Conservation (phyloP, 1,140 invertebrate genomes). For the Drosophila lowei region DNA sequence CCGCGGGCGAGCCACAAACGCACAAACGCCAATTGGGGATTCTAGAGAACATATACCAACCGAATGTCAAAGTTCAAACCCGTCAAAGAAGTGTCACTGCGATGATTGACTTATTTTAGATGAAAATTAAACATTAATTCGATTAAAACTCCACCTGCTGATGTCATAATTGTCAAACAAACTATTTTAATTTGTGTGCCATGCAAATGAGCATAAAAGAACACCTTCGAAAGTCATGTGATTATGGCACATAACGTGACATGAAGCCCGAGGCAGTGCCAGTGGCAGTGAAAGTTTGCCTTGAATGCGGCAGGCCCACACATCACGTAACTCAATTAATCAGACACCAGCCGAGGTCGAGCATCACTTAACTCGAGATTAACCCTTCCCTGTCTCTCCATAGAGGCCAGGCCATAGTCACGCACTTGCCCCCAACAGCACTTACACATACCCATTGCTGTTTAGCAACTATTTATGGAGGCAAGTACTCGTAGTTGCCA, state of each 20-base stretch:
- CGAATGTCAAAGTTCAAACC: too few relatives aligned
- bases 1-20: conserved; percentile 47
- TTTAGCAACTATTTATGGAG: conserved; percentile 58
- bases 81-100: too few relatives aligned
- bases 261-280: background rate
- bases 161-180: conserved; percentile 4
- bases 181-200: background rate
- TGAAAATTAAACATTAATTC: too few relatives aligned
- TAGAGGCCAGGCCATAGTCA: conserved; percentile 8
- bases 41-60: background rate
- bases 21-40: conserved; percentile 37
- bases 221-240: conserved; percentile 10
- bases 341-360: conserved; percentile 37
- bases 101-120: too few relatives aligned
- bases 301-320: background rate
- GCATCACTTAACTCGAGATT: conserved; percentile 42
- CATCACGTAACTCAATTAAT: conserved; percentile 55
- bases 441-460: conserved; percentile 27
- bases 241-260: conserved; percentile 3
- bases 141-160: background rate
- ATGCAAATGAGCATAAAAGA: background rate
- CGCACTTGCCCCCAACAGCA: conserved; percentile 20
- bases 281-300: too few relatives aligned
- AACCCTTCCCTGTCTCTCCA: conserved; percentile 14
- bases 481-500: conserved; percentile 26